Conservation (phyloP, 2,797 vertebrate species). For the Halcyon chelicuti region DNA sequence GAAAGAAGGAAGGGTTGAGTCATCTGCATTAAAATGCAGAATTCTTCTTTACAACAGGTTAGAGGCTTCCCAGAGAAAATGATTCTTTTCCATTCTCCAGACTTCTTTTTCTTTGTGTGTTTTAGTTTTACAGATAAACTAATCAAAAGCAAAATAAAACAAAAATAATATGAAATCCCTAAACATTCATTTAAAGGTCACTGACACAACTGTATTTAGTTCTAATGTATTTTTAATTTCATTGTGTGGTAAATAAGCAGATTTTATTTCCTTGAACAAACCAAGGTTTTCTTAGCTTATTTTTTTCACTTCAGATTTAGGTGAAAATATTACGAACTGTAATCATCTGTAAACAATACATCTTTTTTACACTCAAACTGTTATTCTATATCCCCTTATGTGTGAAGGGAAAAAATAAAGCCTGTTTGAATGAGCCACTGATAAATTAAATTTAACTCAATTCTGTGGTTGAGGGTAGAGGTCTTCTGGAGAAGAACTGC, state of each 20-base stretch:
- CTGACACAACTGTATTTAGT: background rate
- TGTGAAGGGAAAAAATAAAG: background rate
- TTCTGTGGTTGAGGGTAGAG: background rate
- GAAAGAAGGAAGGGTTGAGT: background rate
- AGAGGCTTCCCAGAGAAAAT: background rate
- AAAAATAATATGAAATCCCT: background rate
- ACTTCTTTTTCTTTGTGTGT: background rate
- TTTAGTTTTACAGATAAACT: constrained; percentile 17
- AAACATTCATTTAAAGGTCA: background rate
- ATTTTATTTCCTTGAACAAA: background rate
- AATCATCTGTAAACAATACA: background rate
- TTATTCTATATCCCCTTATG: background rate
- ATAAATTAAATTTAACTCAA: background rate
- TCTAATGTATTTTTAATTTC: constrained; percentile 7
- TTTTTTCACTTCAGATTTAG: constrained; percentile 3
- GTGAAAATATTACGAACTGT: background rate
- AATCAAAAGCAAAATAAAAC: background rate
- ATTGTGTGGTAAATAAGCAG: background rate
- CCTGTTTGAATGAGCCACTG: background rate
- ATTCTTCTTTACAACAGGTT: background rate
- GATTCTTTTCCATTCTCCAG: background rate
- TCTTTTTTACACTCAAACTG: background rate
- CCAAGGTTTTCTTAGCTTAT: background rate
- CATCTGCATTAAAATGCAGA: background rate
- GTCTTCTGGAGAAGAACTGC: background rate